Percentiles rank a stretch among this genome's conserved stretches.
These are phyloP conservation scores for Marmota monax DNA, from an alignment of 2,113 vertebrate species.

Conservation along the genomic window DNA sequence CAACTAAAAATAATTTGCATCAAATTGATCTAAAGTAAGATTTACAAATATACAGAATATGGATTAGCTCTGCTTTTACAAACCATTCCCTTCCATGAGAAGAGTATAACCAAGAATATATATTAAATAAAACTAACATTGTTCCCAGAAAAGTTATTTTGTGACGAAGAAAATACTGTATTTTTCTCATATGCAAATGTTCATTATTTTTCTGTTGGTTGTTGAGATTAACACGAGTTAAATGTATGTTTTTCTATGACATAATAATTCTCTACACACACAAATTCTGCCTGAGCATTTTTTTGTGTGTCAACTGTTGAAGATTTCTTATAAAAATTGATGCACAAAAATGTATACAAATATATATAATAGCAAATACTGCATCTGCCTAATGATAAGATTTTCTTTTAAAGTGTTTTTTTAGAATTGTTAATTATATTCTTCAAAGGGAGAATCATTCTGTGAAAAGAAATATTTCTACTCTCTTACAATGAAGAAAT, in stretches of 20 bases:
- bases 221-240: not conserved
- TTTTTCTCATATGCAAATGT: not conserved
- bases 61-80: not conserved
- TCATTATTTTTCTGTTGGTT: not conserved
- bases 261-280: not conserved
- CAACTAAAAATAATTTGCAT: slow-evolving; percentile 60
- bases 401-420: not conserved
- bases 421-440: not conserved
- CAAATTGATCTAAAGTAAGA: slow-evolving; percentile 73
- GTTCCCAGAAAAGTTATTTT: slow-evolving; percentile 2
- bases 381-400: not conserved
- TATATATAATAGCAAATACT: not conserved
- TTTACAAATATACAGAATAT: not conserved
- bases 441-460: not conserved
- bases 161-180: not conserved
- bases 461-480: not conserved
- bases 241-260: not conserved
- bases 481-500: not conserved
- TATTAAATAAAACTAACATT: slow-evolving; percentile 39
- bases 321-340: not conserved
- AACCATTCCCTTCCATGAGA: not conserved
- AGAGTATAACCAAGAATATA: not conserved
- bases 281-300: not conserved
- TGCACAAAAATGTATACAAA: not conserved
- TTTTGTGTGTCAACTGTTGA: not conserved